These are phyloP conservation scores for Linnaemya tessellans DNA, from an alignment of 2,888 invertebrate species.

Conservation along the genomic window DNA sequence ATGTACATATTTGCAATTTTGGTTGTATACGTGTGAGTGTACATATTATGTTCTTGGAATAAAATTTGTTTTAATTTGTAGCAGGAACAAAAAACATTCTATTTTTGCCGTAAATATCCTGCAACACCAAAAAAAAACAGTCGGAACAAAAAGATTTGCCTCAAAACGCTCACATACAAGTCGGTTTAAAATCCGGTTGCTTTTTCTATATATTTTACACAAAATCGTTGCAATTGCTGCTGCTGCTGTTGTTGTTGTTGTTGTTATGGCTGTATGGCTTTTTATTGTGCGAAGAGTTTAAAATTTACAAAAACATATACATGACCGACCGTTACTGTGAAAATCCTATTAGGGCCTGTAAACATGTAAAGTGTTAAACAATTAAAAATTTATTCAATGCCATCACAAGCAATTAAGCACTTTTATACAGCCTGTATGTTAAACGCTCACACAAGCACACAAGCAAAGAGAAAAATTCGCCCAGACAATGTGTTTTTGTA, in stretches of 20 bases:
- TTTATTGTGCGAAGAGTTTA: slow-evolving; percentile 51
- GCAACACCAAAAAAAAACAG: slow-evolving; percentile 19
- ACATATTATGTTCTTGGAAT: slow-evolving; percentile 36
- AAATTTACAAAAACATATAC: slow-evolving; percentile 48
- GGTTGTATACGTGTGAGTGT: slow-evolving; percentile 1
- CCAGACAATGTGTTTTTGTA: not conserved
- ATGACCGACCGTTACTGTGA: slow-evolving; percentile 47
- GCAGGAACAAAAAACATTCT: slow-evolving; percentile 52
- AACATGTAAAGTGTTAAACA: slow-evolving; percentile 83
- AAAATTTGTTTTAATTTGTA: slow-evolving; percentile 65
- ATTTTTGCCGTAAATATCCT: slow-evolving; percentile 49
- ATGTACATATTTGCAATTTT: too few species aligned
- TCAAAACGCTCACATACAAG: not conserved
- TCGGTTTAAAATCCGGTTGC: not conserved
- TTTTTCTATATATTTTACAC: slow-evolving; percentile 31
- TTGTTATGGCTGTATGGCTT: slow-evolving; percentile 30
- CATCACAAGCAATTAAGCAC: slow-evolving; percentile 83
- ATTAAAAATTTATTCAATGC: slow-evolving; percentile 83
- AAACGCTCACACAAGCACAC: slow-evolving; percentile 15
- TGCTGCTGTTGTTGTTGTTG: not conserved
- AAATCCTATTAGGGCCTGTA: slow-evolving; percentile 82
- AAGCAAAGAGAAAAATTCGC: not conserved
- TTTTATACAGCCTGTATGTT: slow-evolving; percentile 76
- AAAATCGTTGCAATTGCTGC: slow-evolving; percentile 7
- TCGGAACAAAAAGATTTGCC: slow-evolving; percentile 19